A percentile compares a stretch with the other conserved stretches of the same genome.
phyloP scores from a whole-genome alignment of 2,113 vertebrate genomes.

The Dipodomys spectabilis region DNA sequence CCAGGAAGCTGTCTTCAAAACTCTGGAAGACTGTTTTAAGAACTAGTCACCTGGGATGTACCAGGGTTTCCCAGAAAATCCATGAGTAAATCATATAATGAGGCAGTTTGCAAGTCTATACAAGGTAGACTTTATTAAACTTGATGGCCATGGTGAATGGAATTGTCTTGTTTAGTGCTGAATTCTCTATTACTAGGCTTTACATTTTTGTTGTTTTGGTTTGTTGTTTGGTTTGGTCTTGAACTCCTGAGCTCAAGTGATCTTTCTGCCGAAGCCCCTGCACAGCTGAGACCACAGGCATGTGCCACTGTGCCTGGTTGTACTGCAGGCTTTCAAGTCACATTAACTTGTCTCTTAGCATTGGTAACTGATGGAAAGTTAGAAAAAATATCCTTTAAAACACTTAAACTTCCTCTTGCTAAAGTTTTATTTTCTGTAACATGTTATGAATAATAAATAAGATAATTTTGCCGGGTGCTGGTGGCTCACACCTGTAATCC shows the following conservation, averaged over 20 bases:
- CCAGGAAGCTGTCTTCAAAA: conserved; percentile 8
- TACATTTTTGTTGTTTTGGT: no score
- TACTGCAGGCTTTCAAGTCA: not conserved
- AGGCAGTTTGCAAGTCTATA: not conserved
- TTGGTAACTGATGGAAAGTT: not conserved
- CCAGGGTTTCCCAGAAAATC: not conserved
- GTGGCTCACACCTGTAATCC: no score
- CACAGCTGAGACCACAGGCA: not conserved
- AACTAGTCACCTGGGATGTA: not conserved
- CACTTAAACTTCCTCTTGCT: conserved; percentile 10
- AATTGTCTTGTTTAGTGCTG: not conserved
- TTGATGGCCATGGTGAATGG: not conserved
- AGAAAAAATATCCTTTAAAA: not conserved
- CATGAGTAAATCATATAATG: not conserved
- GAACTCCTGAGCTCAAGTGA: not conserved
- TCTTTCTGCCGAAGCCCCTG: not conserved
- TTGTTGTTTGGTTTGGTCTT: no score
- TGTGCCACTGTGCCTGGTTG: not conserved
- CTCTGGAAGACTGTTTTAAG: not conserved
- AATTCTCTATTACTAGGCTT: conserved; percentile 10
- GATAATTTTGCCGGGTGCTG: no score
- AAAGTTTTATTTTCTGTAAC: conserved; percentile 18
- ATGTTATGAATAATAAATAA: not conserved
- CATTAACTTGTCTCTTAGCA: not conserved
- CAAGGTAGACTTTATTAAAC: not conserved